A percentile compares a stretch with the other conserved stretches of the same genome.
These are phyloP conservation scores for Heteropelma amictum DNA, from an alignment of 2,888 invertebrate genomes.

Conservation along the genomic window DNA sequence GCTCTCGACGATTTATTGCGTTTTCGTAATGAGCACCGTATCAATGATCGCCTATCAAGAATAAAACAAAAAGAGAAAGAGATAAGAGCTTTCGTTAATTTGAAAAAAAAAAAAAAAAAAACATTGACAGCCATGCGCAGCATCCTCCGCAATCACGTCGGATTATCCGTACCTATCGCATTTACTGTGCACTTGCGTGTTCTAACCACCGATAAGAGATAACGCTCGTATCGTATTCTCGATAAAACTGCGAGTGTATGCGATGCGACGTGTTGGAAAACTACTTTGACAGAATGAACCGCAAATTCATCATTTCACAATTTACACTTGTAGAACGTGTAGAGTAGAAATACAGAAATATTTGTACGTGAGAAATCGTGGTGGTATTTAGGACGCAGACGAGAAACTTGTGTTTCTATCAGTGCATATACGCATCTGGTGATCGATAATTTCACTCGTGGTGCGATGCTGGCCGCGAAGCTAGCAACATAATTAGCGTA, in stretches of 20 bases:
- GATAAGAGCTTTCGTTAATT: neutral
- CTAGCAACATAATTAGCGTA: slow-evolving; percentile 43
- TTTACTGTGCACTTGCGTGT: slow-evolving; percentile 45
- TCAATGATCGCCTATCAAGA: neutral
- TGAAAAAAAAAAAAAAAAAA: too few species aligned
- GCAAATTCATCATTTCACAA: neutral
- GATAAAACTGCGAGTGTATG: slow-evolving; percentile 24
- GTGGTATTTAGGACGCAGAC: slow-evolving; percentile 34
- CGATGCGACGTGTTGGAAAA: neutral
- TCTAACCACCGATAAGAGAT: slow-evolving; percentile 49
- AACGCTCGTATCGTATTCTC: slow-evolving; percentile 44
- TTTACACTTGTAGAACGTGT: neutral
- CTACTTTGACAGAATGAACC: slow-evolving; percentile 22
- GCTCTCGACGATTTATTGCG: slow-evolving; percentile 41
- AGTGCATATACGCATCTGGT: slow-evolving; percentile 11
- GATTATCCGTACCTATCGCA: slow-evolving; percentile 11
- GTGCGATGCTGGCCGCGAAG: slow-evolving; percentile 18
- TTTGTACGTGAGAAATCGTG: slow-evolving; percentile 19
- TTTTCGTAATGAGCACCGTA: slow-evolving; percentile 46
- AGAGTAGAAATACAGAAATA: slow-evolving; percentile 1
- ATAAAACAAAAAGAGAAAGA: neutral
- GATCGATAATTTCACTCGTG: slow-evolving; percentile 33
- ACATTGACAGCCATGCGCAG: slow-evolving; percentile 11
- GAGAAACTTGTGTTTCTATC: slow-evolving; percentile 39
- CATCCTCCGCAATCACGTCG: slow-evolving; percentile 18